Conservation (phyloP, 2,113 vertebrate species). For the Canis aureus region DNA sequence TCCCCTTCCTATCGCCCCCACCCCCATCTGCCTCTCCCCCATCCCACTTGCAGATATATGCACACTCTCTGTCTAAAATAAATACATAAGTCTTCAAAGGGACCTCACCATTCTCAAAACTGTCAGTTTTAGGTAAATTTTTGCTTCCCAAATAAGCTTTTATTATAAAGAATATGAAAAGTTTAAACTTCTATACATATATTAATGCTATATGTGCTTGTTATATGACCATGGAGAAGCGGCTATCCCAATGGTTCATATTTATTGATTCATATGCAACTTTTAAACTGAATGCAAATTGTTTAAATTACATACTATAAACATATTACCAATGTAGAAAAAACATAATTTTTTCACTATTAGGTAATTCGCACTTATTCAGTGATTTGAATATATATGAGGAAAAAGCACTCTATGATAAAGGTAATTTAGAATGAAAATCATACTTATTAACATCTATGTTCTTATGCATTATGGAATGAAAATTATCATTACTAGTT, state of each 20-base stretch:
- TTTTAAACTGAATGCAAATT: slow-evolving; percentile 29
- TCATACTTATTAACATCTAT: not conserved
- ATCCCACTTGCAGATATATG: not conserved
- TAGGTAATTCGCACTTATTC: not conserved
- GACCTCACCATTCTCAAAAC: not conserved
- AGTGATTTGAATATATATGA: not conserved
- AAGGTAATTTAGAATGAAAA: slow-evolving; percentile 54
- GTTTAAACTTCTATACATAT: not conserved
- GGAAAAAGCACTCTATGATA: not conserved
- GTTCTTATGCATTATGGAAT: not conserved
- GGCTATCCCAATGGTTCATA: not conserved
- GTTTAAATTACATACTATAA: slow-evolving; percentile 13
- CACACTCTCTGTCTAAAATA: not conserved
- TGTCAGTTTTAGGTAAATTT: not conserved
- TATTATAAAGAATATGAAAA: not conserved
- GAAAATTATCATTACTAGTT: slow-evolving; percentile 44
- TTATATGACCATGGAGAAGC: not conserved
- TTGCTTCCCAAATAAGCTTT: not conserved
- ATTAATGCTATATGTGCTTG: not conserved
- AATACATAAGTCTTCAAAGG: not conserved
- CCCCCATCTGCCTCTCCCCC: not conserved
- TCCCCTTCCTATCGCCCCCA: not conserved
- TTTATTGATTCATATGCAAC: not conserved
- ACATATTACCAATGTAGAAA: slow-evolving; percentile 45
- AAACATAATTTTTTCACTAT: not conserved